Evolutionary conservation across 2,888 invertebrate species (phyloP).

Genomic region (Trichogramma dendrolimi): DNA sequence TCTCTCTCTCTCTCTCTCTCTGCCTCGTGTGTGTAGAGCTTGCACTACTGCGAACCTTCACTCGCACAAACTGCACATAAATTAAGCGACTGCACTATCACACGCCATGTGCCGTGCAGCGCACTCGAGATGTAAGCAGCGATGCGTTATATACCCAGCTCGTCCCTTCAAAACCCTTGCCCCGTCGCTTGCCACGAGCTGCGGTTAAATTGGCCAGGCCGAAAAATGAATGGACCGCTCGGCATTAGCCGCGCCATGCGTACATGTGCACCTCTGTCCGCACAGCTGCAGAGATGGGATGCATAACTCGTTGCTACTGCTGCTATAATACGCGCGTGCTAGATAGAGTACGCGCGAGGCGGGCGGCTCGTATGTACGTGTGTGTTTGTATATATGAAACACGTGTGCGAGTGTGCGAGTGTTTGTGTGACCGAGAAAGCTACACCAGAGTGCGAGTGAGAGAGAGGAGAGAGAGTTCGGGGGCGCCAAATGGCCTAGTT

Average conservation of each 20-base stretch:
- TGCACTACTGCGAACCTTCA: background rate
- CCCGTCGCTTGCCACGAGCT: no score
- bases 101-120: no score
- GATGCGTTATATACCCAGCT: no score
- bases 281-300: background rate
- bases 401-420: background rate
- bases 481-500: slow-evolving; percentile 35
- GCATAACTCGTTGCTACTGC: background rate
- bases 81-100: no score
- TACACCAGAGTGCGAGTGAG: slow-evolving; percentile 2
- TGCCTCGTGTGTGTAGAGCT: background rate
- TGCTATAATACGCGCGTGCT: background rate
- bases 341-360: background rate
- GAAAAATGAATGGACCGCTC: no score
- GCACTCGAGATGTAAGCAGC: no score
- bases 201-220: no score
- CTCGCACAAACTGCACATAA: background rate
- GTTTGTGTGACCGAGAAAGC: slow-evolving; percentile 22
- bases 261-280: no score
- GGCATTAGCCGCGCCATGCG: no score
- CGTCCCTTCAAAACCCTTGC: no score
- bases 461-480: slow-evolving; percentile 19
- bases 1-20: background rate
- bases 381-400: background rate
- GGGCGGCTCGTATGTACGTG: background rate